These are phyloP conservation scores for Monarcha castaneiventris DNA, from an alignment of 2,113 vertebrate species.

Conservation along the genomic window DNA sequence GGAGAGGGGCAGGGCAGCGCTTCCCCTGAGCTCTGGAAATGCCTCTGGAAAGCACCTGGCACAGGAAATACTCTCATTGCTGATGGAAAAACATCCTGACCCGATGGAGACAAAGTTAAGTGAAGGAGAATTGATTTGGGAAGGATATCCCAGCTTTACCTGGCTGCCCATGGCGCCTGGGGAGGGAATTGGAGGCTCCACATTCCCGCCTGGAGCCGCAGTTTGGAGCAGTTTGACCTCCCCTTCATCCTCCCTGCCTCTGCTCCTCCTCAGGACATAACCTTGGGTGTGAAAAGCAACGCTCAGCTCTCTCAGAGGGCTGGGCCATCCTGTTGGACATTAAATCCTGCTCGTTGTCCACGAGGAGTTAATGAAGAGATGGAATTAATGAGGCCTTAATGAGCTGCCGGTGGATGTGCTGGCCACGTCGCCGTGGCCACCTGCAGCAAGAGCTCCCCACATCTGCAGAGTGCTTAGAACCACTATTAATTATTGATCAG, in stretches of 20 bases:
- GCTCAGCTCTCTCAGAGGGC: neutral
- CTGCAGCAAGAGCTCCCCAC: neutral
- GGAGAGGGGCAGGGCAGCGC: neutral
- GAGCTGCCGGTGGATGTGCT: neutral
- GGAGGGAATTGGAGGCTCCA: neutral
- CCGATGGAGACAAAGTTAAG: neutral
- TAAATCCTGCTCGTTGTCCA: rapidly evolving
- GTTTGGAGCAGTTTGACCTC: neutral
- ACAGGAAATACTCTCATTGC: neutral
- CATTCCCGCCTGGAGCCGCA: neutral
- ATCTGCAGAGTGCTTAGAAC: neutral
- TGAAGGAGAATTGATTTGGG: conserved; percentile 10
- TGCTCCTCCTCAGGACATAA: neutral
- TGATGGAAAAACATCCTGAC: rapidly evolving
- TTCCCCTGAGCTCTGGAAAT: neutral
- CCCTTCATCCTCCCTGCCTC: neutral
- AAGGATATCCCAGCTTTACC: neutral
- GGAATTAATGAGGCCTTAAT: neutral
- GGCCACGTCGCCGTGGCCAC: neutral
- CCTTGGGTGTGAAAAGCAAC: neutral
- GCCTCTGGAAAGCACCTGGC: neutral
- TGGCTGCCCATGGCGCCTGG: neutral
- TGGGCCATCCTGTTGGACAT: rapidly evolving
- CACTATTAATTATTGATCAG: neutral
- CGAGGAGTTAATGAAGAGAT: neutral